phyloP scores from a whole-genome alignment of 2,888 invertebrate genomes.

The Chaetogeoica ovagalla region DNA sequence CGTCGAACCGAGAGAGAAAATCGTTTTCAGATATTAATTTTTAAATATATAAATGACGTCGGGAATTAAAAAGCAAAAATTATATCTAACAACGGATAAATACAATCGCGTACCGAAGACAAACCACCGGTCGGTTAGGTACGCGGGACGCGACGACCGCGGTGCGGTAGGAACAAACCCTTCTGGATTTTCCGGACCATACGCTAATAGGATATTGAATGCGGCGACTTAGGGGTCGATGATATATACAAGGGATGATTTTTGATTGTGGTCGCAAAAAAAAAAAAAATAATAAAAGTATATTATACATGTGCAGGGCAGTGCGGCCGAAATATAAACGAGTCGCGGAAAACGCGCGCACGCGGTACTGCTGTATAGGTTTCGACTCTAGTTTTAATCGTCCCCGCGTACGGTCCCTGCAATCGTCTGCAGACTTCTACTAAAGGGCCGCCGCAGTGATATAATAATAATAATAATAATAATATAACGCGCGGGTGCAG shows the following conservation, averaged over 20 bases:
- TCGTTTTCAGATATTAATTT: too few relatives aligned
- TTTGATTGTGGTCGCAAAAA: too few relatives aligned
- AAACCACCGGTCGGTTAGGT: background rate
- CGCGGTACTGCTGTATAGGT: too few relatives aligned
- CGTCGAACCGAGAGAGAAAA: too few relatives aligned
- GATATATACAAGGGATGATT: too few relatives aligned
- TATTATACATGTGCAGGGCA: too few relatives aligned
- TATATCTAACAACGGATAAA: background rate
- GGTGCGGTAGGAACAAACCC: background rate
- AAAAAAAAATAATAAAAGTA: too few relatives aligned
- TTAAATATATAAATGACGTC: too few relatives aligned
- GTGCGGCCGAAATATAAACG: too few relatives aligned
- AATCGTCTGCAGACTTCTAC: background rate
- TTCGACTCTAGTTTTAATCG: background rate
- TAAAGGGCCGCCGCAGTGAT: background rate
- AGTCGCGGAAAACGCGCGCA: background rate
- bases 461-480: too few relatives aligned
- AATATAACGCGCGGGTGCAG: background rate
- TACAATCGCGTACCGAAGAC: background rate
- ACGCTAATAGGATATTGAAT: constrained; percentile 51
- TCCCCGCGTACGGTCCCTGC: background rate
- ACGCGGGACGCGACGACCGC: too few relatives aligned
- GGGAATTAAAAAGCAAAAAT: too few relatives aligned
- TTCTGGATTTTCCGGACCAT: constrained; percentile 35
- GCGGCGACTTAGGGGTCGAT: background rate